phyloP scores from a whole-genome alignment of 2,113 vertebrate species.

The Protobothrops mucrosquamatus region DNA sequence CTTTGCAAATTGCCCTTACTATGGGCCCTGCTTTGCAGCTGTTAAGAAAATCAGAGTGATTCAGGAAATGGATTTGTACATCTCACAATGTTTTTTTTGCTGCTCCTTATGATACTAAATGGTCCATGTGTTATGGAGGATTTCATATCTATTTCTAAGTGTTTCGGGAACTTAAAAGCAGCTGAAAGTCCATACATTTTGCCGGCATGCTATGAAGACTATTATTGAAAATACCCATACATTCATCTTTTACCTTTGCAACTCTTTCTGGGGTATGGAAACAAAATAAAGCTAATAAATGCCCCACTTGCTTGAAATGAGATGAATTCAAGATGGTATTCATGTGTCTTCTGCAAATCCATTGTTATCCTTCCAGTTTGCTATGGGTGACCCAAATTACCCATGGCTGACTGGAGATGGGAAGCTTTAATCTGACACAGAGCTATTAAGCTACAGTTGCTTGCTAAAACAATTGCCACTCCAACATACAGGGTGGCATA shows the following conservation, averaged over 20 bases:
- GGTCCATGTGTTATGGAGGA: background rate
- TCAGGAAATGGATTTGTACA: background rate
- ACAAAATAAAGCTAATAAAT: background rate
- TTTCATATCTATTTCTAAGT: background rate
- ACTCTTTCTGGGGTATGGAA: background rate
- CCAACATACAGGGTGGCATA: background rate
- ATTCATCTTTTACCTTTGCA: background rate
- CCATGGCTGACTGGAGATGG: background rate
- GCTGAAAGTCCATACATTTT: background rate
- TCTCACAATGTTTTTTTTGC: background rate
- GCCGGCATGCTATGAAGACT: background rate
- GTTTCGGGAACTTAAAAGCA: background rate
- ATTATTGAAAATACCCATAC: background rate
- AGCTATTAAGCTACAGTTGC: too few species aligned
- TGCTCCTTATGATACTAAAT: background rate
- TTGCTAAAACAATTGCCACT: background rate
- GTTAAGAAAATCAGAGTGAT: background rate
- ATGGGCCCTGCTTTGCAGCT: background rate
- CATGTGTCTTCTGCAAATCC: too few species aligned
- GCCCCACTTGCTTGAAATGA: background rate
- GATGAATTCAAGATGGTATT: too few species aligned
- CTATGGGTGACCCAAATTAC: background rate
- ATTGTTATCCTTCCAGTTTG: background rate
- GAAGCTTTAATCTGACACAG: background rate
- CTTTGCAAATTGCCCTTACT: background rate